phyloP scores from a whole-genome alignment of 2,888 invertebrate species.

The Pyrochroa serraticornis region DNA sequence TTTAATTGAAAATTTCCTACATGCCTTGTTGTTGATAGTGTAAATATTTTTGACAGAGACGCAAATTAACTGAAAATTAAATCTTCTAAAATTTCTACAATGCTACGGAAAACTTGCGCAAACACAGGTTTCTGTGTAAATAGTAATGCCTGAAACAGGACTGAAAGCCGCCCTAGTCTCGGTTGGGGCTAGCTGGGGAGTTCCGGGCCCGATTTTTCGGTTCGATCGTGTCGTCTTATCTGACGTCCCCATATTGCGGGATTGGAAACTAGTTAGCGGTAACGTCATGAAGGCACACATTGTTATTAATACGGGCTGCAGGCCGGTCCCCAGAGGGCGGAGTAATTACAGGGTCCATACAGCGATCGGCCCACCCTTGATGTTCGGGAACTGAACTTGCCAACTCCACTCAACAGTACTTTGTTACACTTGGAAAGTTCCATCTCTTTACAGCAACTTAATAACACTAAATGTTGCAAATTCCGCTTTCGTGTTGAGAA shows the following conservation, averaged over 20 bases:
- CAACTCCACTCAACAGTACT: conserved; percentile 31
- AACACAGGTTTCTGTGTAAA: no score
- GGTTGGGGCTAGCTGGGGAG: no score
- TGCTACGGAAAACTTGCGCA: no score
- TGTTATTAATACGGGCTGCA: conserved; percentile 24
- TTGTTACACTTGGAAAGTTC: conserved; percentile 37
- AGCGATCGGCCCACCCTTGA: conserved; percentile 23
- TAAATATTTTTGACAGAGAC: no score
- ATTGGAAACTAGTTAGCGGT: conserved; percentile 20
- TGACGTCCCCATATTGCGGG: conserved; percentile 4
- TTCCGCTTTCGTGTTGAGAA: conserved; percentile 34
- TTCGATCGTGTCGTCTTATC: conserved; percentile 3
- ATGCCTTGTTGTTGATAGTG: no score
- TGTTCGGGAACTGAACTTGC: conserved; percentile 27
- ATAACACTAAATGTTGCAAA: conserved; percentile 37
- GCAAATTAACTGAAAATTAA: no score
- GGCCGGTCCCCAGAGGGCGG: conserved; percentile 11
- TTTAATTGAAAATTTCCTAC: no score
- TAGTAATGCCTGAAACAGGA: no score
- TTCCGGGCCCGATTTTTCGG: no score
- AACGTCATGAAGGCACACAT: conserved; percentile 22
- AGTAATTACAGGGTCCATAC: conserved; percentile 27
- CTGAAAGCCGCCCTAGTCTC: no score
- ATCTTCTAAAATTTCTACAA: no score
- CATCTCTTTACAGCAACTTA: conserved; percentile 33